A percentile compares a stretch with the other conserved stretches of the same genome.
phyloP scores from a whole-genome alignment of 2,797 vertebrate species.

The Perodicticus potto region DNA sequence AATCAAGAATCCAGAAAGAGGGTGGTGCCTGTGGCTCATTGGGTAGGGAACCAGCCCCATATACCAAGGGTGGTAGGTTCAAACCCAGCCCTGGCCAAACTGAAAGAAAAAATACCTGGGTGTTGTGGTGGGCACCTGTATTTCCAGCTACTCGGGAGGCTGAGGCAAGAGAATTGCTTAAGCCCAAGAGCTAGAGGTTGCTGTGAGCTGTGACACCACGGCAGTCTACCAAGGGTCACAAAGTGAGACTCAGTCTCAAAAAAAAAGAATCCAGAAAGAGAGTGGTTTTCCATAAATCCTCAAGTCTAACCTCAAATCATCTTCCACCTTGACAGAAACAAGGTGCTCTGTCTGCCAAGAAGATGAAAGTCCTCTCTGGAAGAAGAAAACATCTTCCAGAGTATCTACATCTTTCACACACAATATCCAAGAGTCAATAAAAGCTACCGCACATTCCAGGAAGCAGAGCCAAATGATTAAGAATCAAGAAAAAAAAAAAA shows the following conservation, averaged over 20 bases:
- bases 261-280: neutral
- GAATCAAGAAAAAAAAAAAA: neutral
- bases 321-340: neutral
- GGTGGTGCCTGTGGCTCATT: no score
- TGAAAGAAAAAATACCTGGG: no score
- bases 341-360: neutral
- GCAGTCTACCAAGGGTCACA: no score
- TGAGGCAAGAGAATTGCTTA: no score
- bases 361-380: rapidly evolving
- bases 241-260: no score
- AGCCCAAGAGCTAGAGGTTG: no score
- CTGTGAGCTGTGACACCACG: no score
- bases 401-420: neutral
- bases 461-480: neutral
- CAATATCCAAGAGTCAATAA: neutral
- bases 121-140: no score
- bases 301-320: neutral
- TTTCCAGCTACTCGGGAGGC: no score
- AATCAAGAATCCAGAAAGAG: neutral
- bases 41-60: no score
- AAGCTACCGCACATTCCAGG: neutral
- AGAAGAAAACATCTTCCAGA: neutral
- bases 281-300: neutral
- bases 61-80: no score
- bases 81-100: no score